Percentiles rank a stretch among this genome's conserved stretches.
Conservation (phyloP, 1,140 invertebrate genomes). For the Chrysomallon squamiferum region DNA sequence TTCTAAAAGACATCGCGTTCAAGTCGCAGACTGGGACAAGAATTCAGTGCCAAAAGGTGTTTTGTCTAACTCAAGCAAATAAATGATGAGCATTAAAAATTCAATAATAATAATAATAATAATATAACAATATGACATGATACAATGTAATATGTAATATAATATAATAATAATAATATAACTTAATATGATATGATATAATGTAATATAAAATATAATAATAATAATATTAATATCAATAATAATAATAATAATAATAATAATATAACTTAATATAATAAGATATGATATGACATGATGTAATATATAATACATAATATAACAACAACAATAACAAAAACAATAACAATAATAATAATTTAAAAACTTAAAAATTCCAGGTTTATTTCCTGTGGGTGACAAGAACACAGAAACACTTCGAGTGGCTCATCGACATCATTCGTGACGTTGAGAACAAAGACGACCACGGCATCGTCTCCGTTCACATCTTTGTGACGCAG, state of each 20-base stretch:
- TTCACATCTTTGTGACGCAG: slow-evolving; percentile 99
- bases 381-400: slow-evolving; percentile 99
- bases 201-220: too few species aligned
- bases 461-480: slow-evolving; percentile 94
- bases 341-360: too few species aligned
- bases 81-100: not conserved
- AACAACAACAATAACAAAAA: too few species aligned
- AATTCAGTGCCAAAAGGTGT: slow-evolving; percentile 36
- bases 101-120: too few species aligned
- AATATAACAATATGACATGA: not conserved
- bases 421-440: slow-evolving; percentile 99
- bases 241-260: too few species aligned
- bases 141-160: too few species aligned
- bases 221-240: too few species aligned
- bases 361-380: too few species aligned
- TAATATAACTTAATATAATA: too few species aligned
- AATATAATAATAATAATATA: not conserved
- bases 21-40: slow-evolving; percentile 20
- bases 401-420: slow-evolving; percentile 97
- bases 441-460: slow-evolving; percentile 90
- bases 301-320: too few species aligned
- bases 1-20: slow-evolving; percentile 69
- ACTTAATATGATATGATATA: not conserved
- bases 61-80: slow-evolving; percentile 7
- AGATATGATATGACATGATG: too few species aligned